Base-by-base conservation (phyloP, 2,888 invertebrate species). In the Cantharis rustica region DNA sequence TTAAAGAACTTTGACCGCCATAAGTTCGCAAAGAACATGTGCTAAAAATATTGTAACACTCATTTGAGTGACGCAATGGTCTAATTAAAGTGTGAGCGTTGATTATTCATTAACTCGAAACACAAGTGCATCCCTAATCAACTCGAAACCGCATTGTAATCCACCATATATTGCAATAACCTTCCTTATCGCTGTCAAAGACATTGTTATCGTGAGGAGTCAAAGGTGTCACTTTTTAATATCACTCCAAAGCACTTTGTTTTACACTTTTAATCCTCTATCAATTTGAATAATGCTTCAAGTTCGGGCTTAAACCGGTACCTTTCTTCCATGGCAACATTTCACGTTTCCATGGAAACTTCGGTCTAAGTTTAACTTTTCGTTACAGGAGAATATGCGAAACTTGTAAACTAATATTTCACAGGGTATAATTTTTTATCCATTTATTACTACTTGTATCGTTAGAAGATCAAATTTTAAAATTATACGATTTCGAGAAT, bases 1-100 rank as follows among this genome's bases (percentile, higher is more conserved):
- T 66, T 66, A 66, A 66, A 66, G 64, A 66, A 66, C 64, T 66
- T 66, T 66, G 64, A 66, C 64, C 64, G 64, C 63, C 63, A 63
- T 23, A 66, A 17, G 16, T 17, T 66, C 20, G 64, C 23, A 66
- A 20, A 66, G 64, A 66, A 66, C 64, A 66, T 66, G 64, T 66
- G 64, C 64, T 66, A 66, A 66, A 66, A 66, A 66, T 66, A 66
- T 66, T 66, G 20, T 66, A 17, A 66, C 64, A 66, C 23, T 66
- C 64, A 66, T 66, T 66, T 66, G 17, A 9, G 64, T 66, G 64
- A 66, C 64, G 64, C 23, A 66, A 66, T 23, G 47, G 64, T 66
- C 64, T 66, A 66, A 66, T 66, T 66, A 66, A 66, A 66, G n/a
- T 47, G 47, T n/a, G 47, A 47, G 47, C 13, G 47, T 47, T 47